These are phyloP conservation scores for Eurytemora carolleeae DNA, from an alignment of 1,140 invertebrate genomes.

Conservation along the genomic window DNA sequence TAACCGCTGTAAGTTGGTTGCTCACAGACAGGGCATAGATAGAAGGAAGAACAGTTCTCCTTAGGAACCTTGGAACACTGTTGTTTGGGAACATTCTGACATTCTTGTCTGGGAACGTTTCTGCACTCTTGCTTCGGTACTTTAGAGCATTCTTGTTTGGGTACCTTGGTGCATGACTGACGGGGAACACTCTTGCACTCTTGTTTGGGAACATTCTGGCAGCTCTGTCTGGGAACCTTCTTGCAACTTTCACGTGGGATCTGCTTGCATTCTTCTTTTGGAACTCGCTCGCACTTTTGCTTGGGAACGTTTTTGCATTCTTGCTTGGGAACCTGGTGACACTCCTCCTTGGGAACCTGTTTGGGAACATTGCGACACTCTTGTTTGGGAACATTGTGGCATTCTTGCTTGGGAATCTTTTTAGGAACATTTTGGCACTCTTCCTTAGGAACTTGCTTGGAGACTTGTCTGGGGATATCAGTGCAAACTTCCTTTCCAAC, in stretches of 20 bases:
- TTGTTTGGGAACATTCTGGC: constrained; percentile 11
- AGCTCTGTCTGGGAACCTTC: constrained; percentile 7
- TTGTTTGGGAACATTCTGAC: constrained; percentile 13
- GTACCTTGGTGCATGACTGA: constrained; percentile 7
- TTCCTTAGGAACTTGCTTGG: constrained; percentile 10
- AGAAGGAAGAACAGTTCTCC: constrained; percentile 10
- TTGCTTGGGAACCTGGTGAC: constrained; percentile 5
- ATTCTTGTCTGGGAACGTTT: constrained; percentile 9
- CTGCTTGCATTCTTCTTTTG: constrained; percentile 7
- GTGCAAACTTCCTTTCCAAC: constrained; percentile 7
- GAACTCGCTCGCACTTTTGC: constrained; percentile 6
- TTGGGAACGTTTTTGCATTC: constrained; percentile 8
- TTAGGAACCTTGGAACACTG: constrained; percentile 12
- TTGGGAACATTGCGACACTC: constrained; percentile 5
- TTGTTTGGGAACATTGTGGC: constrained; percentile 8
- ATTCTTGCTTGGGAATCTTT: constrained; percentile 14
- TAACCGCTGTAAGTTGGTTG: constrained; percentile 14
- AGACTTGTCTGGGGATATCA: constrained; percentile 1
- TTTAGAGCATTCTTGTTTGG: constrained; percentile 10
- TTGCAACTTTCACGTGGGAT: constrained; percentile 9
- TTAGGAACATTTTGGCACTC: constrained; percentile 13
- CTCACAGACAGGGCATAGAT: constrained; percentile 11
- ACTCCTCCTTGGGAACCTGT: constrained; percentile 7
- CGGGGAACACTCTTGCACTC: constrained; percentile 14
- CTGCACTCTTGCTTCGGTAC: constrained; percentile 10